A percentile compares a stretch with the other conserved stretches of the same genome.
phyloP scores from a whole-genome alignment of 2,113 vertebrate species.

The Arenaria interpres region DNA sequence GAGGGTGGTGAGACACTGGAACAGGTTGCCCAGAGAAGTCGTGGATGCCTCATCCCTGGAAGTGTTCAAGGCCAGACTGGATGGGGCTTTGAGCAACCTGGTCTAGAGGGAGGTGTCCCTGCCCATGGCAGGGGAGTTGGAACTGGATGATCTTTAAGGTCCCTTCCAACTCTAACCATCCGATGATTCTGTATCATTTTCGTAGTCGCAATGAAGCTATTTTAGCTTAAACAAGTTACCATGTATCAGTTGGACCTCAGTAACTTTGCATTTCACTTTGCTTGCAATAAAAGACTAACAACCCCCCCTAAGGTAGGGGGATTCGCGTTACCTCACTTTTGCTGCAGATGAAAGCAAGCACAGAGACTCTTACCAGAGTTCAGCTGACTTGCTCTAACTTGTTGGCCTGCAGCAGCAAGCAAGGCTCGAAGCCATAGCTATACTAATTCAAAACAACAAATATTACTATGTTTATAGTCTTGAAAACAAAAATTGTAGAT shows the following conservation, averaged over 20 bases:
- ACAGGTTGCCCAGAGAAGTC: neutral
- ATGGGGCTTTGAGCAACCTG: neutral
- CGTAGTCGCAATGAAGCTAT: neutral
- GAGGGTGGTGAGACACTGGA: neutral
- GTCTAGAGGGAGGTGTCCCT: neutral
- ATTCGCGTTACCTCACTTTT: neutral
- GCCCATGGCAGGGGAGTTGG: neutral
- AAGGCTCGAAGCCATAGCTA: neutral
- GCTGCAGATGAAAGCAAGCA: conserved; percentile 1
- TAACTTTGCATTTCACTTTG: neutral
- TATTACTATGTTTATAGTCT: neutral
- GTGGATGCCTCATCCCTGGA: neutral
- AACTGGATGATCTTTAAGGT: neutral
- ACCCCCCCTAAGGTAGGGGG: neutral
- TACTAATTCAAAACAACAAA: neutral
- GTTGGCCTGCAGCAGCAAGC: conserved; percentile 13
- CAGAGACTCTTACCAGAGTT: neutral
- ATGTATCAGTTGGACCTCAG: neutral
- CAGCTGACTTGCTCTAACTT: conserved; percentile 20
- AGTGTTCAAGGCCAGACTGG: neutral
- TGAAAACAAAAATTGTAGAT: neutral
- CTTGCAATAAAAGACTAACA: neutral
- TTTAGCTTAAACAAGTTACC: neutral
- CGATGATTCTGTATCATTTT: neutral
- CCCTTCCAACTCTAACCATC: neutral